phyloP scores from a whole-genome alignment of 2,888 invertebrate species.

The Pachydiplax longipennis region DNA sequence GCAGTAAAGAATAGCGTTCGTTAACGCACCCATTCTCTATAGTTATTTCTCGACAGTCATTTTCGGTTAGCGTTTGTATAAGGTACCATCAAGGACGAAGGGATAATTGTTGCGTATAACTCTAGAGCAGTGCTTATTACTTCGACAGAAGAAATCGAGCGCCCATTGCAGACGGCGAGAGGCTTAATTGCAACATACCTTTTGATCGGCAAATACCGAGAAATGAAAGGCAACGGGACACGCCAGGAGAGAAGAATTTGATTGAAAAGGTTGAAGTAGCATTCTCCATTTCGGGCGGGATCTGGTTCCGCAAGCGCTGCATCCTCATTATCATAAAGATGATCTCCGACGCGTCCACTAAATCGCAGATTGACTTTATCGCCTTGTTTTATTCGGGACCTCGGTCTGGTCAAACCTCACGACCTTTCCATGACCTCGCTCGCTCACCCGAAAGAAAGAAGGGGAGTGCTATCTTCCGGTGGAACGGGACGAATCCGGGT shows the following conservation, averaged over 20 bases:
- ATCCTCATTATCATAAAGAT: not conserved
- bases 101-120: no score
- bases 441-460: not conserved
- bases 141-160: not conserved
- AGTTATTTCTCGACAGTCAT: no score
- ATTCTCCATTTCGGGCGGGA: not conserved
- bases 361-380: not conserved
- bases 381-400: not conserved
- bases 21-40: no score
- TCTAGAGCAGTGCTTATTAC: not conserved
- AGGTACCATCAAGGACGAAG: no score
- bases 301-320: not conserved
- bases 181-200: no score
- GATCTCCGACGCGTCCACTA: not conserved
- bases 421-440: not conserved
- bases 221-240: not conserved
- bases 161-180: no score
- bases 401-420: not conserved
- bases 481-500: not conserved
- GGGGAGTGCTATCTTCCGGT: no score
- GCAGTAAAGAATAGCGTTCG: no score
- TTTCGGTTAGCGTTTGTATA: no score
- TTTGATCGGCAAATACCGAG: no score
- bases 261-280: not conserved
- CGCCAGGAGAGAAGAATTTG: not conserved